These are phyloP conservation scores for Nymphalis c-album DNA, from an alignment of 2,888 invertebrate genomes.

Conservation along the genomic window DNA sequence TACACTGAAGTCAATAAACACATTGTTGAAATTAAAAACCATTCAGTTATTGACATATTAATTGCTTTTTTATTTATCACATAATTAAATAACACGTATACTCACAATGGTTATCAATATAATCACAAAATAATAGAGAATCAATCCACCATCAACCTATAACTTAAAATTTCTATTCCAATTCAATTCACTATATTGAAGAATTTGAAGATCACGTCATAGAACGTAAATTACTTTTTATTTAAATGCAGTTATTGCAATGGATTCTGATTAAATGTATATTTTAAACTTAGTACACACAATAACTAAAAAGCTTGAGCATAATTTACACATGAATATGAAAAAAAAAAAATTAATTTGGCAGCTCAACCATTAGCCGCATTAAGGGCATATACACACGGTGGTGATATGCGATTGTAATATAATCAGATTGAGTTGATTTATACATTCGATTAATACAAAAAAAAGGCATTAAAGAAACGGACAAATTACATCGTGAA, in stretches of 20 bases:
- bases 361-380: not conserved
- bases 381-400: too few species aligned
- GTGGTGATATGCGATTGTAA: too few species aligned
- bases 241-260: slow-evolving; percentile 29
- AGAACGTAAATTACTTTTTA: slow-evolving; percentile 32
- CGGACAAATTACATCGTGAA: too few species aligned
- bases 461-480: too few species aligned
- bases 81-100: slow-evolving; percentile 30
- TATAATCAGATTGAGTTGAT: too few species aligned
- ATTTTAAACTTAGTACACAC: slow-evolving; percentile 21
- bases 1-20: slow-evolving; percentile 3
- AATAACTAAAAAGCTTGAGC: not conserved
- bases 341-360: not conserved
- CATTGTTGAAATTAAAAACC: slow-evolving; percentile 3
- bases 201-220: slow-evolving; percentile 43
- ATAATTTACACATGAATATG: not conserved
- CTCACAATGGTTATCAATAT: slow-evolving; percentile 47
- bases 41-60: not conserved
- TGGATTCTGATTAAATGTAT: slow-evolving; percentile 26
- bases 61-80: not conserved
- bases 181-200: slow-evolving; percentile 37
- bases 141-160: slow-evolving; percentile 54
- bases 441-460: too few species aligned
- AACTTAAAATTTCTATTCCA: slow-evolving; percentile 40
- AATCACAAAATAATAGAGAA: slow-evolving; percentile 40